Percentiles rank a stretch among this genome's conserved stretches.
These are phyloP conservation scores for Drosophila falleni DNA, from an alignment of 2,888 invertebrate genomes.

Conservation along the genomic window DNA sequence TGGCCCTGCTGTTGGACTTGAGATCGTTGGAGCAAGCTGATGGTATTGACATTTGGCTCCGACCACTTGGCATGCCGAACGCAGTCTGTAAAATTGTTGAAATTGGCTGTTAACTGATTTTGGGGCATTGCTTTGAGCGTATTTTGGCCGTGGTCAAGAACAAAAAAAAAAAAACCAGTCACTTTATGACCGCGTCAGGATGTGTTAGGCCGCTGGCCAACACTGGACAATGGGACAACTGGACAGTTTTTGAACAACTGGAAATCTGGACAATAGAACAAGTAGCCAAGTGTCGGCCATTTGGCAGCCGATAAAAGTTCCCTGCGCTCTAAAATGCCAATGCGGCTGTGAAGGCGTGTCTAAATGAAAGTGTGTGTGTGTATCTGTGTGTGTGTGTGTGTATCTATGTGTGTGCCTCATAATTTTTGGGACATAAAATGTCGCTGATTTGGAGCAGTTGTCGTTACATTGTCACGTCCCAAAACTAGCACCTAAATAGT, in stretches of 20 bases:
- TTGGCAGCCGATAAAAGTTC: conserved; percentile 75
- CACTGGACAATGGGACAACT: conserved; percentile 1
- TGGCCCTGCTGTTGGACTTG: conserved; percentile 35
- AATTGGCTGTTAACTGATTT: conserved; percentile 79
- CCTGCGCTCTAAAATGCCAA: conserved; percentile 46
- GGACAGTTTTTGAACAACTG: not conserved
- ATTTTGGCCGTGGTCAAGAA: conserved; percentile 47
- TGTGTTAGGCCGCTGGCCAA: conserved; percentile 62
- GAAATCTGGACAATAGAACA: conserved; percentile 25
- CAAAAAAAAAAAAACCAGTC: conserved; percentile 8
- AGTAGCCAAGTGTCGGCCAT: conserved; percentile 68
- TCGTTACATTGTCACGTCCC: conserved; percentile 30
- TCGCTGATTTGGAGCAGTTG: conserved; percentile 42
- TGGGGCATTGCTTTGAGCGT: conserved; percentile 27
- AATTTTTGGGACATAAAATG: conserved; percentile 46
- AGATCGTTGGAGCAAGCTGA: conserved; percentile 47
- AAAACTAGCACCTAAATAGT: conserved; percentile 25
- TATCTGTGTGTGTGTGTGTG: conserved; percentile 18
- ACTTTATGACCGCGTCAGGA: conserved; percentile 60
- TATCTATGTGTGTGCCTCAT: conserved; percentile 42
- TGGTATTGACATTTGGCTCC: conserved; percentile 77
- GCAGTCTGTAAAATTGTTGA: conserved; percentile 74
- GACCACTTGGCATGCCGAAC: conserved; percentile 71
- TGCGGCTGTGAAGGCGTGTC: conserved; percentile 42
- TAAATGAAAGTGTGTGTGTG: not conserved